phyloP scores from a whole-genome alignment of 2,797 vertebrate species.

The Florisuga fusca region DNA sequence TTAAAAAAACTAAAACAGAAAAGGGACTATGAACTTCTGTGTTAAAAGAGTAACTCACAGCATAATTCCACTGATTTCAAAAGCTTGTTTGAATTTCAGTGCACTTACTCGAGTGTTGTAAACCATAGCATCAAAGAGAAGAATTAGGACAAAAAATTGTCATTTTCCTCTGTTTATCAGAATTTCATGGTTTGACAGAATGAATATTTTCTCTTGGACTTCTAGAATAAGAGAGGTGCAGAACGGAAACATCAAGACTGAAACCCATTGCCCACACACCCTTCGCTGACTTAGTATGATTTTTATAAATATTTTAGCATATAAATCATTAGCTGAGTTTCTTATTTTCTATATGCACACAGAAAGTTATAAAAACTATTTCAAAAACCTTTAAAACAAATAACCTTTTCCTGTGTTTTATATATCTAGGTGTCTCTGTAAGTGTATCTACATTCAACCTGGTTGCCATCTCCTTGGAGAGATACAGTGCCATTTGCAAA shows the following conservation, averaged over 20 bases:
- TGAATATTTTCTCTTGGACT: not conserved
- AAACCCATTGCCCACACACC: not conserved
- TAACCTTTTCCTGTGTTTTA: slow-evolving; percentile 6
- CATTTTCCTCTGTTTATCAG: not conserved
- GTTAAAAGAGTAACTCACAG: not conserved
- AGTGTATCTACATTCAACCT: slow-evolving; percentile 96
- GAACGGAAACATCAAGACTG: not conserved
- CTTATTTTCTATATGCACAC: not conserved
- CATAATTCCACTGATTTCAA: not conserved
- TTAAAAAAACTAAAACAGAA: not conserved
- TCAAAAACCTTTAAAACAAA: not conserved
- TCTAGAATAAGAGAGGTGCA: not conserved
- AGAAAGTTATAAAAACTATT: not conserved
- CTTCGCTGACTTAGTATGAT: not conserved
- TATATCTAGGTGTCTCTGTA: slow-evolving; percentile 89
- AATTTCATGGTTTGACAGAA: not conserved
- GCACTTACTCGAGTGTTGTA: not conserved
- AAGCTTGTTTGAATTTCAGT: not conserved
- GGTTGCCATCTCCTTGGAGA: slow-evolving; percentile 96
- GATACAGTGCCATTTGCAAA: slow-evolving; percentile 97
- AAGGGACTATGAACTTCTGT: not conserved
- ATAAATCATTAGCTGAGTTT: not conserved
- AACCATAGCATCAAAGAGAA: not conserved
- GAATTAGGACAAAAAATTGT: not conserved
- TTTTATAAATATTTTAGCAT: not conserved